Evolutionary conservation across 2,888 invertebrate genomes (phyloP).

Genomic region (Clitarchus hookeri): DNA sequence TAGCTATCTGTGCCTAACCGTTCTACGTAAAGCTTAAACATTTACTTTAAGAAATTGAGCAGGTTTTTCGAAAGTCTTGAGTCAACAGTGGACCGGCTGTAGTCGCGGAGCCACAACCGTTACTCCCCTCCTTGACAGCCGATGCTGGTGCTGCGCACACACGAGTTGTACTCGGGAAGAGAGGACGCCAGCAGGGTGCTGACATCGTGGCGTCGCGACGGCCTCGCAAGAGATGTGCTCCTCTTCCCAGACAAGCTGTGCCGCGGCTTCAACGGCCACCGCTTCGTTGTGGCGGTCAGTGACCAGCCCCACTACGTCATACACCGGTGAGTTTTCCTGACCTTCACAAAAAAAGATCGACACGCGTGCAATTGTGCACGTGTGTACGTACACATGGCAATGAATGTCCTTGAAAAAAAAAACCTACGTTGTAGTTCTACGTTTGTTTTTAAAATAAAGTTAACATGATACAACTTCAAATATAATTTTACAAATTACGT

Average conservation of each 20-base stretch:
- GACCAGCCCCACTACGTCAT: conserved; percentile 77
- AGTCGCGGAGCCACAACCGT: not conserved
- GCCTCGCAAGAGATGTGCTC: conserved; percentile 64
- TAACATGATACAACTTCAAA: too few relatives aligned
- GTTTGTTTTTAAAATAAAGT: too few relatives aligned
- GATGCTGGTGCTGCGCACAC: conserved; percentile 75
- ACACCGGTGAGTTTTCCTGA: conserved; percentile 57
- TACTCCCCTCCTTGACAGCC: conserved; percentile 47
- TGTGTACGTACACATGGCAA: too few relatives aligned
- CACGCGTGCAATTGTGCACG: too few relatives aligned
- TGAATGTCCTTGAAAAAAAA: too few relatives aligned
- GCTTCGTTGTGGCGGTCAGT: conserved; percentile 70
- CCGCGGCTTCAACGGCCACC: conserved; percentile 73
- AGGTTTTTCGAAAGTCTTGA: not conserved
- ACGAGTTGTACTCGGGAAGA: conserved; percentile 73
- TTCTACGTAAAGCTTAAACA: too few relatives aligned
- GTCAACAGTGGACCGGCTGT: not conserved
- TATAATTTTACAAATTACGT: too few relatives aligned
- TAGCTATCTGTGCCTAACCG: too few relatives aligned
- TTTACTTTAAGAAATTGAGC: too few relatives aligned
- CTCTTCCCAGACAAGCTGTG: conserved; percentile 72
- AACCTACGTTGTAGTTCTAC: too few relatives aligned
- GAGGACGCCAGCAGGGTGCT: conserved; percentile 72
- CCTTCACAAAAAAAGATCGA: too few relatives aligned
- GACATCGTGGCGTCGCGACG: conserved; percentile 71